Evolutionary conservation across 2,113 vertebrate genomes (phyloP), one percentile per base, ranked within the genome.

Genomic region (Hydropotes inermis): DNA sequence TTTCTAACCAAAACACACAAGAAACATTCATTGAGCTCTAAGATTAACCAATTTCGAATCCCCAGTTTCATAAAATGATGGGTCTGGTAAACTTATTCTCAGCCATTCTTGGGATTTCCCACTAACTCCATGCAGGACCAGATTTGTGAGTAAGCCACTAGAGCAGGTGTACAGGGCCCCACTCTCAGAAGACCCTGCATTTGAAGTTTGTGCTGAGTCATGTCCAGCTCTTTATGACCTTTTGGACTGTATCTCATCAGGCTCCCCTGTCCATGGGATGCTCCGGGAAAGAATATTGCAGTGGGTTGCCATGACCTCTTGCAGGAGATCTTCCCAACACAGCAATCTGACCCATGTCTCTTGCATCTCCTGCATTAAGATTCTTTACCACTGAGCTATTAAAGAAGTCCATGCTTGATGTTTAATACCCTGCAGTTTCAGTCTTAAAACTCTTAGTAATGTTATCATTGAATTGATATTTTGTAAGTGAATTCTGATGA

Each of bases 51-150:
- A 17, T 30, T 74, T 3, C 45, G 21, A 47, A 14, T 36, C 17
- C 4, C 30, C 27, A 86, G 2, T 0, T 81, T 86, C 50, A 93
- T 58, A 9, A 67, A 70, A 17, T 28, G 70, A 39, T 43, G 33
- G 47, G 2, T 61, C 7, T 74, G 6, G 81, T 74, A 30, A 89
- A 47, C 54, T 61, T 61, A 91, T 74, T 83, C 13, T 83, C 39
- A 52, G 17, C 27, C 16, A 47, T 82, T 74, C 60, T 67, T 30
- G 16, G 17, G 21, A 58, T 52, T 81, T 81, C 21, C 6, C 5
- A 3, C n/a, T n/a, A 15, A 30, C 10, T 47, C n/a, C 36, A 61
- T 19, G 4, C 5, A 54, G 2, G 52, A 0, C 3, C 3, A 2
- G 10, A 87, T 45, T 47, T 67, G 57, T 39, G 19, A 15, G 5